Conservation (phyloP, 2,888 invertebrate species). For the Agonopterix subpropinquella region DNA sequence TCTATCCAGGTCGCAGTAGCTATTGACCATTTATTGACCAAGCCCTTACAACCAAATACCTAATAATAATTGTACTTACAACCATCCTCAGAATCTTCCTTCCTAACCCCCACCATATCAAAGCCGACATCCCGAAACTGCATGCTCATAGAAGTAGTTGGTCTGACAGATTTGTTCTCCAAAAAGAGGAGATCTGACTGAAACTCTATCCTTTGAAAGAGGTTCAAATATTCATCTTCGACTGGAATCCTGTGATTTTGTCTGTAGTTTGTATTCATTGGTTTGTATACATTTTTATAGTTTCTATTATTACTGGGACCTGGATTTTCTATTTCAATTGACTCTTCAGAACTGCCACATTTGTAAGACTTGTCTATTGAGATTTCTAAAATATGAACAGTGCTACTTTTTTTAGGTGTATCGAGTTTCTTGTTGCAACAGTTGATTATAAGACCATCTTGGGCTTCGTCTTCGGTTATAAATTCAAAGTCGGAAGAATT, state of each 20-base stretch:
- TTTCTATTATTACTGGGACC: neutral
- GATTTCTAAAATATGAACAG: neutral
- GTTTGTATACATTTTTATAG: neutral
- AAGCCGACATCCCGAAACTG: slow-evolving; percentile 34
- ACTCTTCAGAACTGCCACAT: slow-evolving; percentile 1
- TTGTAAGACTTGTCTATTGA: neutral
- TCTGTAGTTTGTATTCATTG: neutral
- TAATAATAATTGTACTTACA: too few relatives aligned
- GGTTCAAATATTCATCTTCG: slow-evolving; percentile 31
- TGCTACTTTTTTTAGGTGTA: neutral
- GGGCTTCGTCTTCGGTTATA: slow-evolving; percentile 49
- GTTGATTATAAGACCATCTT: slow-evolving; percentile 24
- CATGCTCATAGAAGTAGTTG: slow-evolving; percentile 22
- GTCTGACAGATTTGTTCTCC: slow-evolving; percentile 38
- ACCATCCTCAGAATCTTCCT: slow-evolving; percentile 10
- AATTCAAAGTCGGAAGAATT: slow-evolving; percentile 61
- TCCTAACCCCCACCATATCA: slow-evolving; percentile 19
- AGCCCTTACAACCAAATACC: too few relatives aligned
- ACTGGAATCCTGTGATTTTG: slow-evolving; percentile 1
- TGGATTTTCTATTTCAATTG: slow-evolving; percentile 4
- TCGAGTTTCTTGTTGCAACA: neutral
- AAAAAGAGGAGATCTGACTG: slow-evolving; percentile 17
- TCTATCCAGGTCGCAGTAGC: too few relatives aligned
- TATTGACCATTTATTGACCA: too few relatives aligned
- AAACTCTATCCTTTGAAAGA: slow-evolving; percentile 32